phyloP scores from a whole-genome alignment of 2,888 invertebrate genomes.

The Clepsis dumicolana region DNA sequence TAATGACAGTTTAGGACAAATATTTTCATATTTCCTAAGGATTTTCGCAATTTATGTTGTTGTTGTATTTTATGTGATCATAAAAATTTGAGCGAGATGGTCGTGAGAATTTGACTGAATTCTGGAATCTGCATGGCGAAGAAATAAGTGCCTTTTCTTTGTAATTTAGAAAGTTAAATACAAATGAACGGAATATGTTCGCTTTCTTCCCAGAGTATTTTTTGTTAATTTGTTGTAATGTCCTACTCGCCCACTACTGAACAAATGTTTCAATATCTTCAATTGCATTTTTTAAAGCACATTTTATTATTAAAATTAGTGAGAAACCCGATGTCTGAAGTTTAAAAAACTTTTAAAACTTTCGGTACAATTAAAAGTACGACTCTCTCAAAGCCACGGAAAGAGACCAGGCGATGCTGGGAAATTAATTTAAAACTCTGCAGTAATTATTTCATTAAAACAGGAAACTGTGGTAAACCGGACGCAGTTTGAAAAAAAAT shows the following conservation, averaged over 20 bases:
- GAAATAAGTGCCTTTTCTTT: not conserved
- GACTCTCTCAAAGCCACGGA: not conserved
- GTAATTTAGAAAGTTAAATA: not conserved
- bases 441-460: slow-evolving; percentile 1
- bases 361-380: not conserved
- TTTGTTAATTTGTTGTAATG: no score
- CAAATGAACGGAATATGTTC: no score
- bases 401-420: not conserved
- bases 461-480: not conserved
- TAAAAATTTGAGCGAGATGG: not conserved
- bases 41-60: slow-evolving; percentile 23
- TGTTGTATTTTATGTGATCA: not conserved
- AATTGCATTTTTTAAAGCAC: not conserved
- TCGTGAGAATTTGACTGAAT: not conserved
- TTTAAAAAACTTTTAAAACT: not conserved
- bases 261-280: not conserved
- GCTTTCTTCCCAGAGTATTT: no score
- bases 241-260: no score
- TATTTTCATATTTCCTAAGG: slow-evolving; percentile 26
- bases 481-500: not conserved
- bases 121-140: not conserved
- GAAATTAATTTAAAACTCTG: not conserved
- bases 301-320: not conserved
- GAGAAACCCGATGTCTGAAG: not conserved
- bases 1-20: slow-evolving; percentile 31